These are phyloP conservation scores for Amphiura filiformis DNA, from an alignment of 35 echinoderm and acorn worm genomes.

Conservation along the genomic window DNA sequence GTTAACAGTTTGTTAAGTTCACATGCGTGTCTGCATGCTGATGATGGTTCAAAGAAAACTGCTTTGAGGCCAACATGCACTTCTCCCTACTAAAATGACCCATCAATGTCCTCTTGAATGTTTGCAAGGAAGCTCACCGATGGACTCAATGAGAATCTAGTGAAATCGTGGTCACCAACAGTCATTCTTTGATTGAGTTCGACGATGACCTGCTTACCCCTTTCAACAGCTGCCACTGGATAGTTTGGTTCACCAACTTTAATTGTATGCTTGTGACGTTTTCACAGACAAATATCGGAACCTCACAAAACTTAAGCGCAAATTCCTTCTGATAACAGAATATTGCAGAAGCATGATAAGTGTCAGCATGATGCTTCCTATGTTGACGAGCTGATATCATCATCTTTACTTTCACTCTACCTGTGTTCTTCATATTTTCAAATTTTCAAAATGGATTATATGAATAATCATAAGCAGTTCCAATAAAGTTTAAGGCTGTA, in stretches of 20 bases:
- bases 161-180: conserved; percentile 43
- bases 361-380: conserved; percentile 40
- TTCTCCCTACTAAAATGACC: conserved; percentile 22
- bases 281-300: conserved; percentile 36
- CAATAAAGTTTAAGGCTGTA: too few relatives aligned
- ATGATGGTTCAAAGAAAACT: conserved; percentile 40
- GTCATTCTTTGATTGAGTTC: conserved; percentile 24
- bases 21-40: conserved; percentile 19
- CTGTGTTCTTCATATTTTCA: conserved; percentile 13
- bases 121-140: not conserved
- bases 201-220: conserved; percentile 39
- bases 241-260: conserved; percentile 44
- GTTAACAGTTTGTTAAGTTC: conserved; percentile 24
- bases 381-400: conserved; percentile 20
- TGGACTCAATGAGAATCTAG: conserved; percentile 22
- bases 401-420: conserved; percentile 34
- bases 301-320: conserved; percentile 18
- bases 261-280: conserved; percentile 42
- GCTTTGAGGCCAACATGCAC: conserved; percentile 30
- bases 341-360: conserved; percentile 46
- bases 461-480: too few relatives aligned
- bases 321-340: conserved; percentile 55
- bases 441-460: too few relatives aligned
- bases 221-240: conserved; percentile 51
- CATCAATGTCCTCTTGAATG: conserved; percentile 20